Conservation (phyloP, 2,888 invertebrate genomes). For the Cabera pusaria region DNA sequence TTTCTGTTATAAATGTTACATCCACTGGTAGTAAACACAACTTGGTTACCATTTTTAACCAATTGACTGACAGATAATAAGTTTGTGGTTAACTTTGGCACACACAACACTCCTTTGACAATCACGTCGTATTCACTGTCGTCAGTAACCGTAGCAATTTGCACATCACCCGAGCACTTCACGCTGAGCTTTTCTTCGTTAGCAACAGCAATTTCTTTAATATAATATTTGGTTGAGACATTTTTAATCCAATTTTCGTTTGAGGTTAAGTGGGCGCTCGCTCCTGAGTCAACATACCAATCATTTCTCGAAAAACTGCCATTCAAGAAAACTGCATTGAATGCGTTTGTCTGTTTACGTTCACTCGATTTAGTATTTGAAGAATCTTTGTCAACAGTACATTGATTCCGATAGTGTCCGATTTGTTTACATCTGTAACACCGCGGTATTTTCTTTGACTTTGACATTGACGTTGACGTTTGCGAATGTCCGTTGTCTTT, state of each 20-base stretch:
- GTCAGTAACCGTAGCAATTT: slow-evolving; percentile 9
- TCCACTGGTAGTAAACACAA: neutral
- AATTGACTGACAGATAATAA: slow-evolving; percentile 32
- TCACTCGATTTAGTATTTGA: too few relatives aligned
- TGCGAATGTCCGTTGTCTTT: too few relatives aligned
- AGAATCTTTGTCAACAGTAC: too few relatives aligned
- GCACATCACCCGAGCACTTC: neutral
- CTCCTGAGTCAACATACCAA: slow-evolving; percentile 1
- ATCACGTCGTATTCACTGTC: slow-evolving; percentile 15
- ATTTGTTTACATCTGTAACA: too few relatives aligned
- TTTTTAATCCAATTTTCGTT: too few relatives aligned
- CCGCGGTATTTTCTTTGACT: too few relatives aligned
- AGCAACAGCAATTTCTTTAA: neutral
- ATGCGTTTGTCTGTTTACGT: neutral
- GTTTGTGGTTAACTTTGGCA: slow-evolving; percentile 30
- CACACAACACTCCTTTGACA: slow-evolving; percentile 29
- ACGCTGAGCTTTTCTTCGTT: neutral
- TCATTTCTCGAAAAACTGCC: neutral
- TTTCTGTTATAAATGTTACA: neutral
- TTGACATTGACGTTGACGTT: too few relatives aligned
- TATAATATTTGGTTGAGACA: too few relatives aligned
- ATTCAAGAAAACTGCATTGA: neutral
- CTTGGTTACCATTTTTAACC: slow-evolving; percentile 23
- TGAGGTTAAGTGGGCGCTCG: neutral
- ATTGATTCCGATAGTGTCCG: too few relatives aligned